Percentiles rank a stretch among this genome's conserved stretches.
These are phyloP conservation scores for Xiphorhynchus erythropygius DNA, from an alignment of 2,797 vertebrate genomes.

Conservation along the genomic window DNA sequence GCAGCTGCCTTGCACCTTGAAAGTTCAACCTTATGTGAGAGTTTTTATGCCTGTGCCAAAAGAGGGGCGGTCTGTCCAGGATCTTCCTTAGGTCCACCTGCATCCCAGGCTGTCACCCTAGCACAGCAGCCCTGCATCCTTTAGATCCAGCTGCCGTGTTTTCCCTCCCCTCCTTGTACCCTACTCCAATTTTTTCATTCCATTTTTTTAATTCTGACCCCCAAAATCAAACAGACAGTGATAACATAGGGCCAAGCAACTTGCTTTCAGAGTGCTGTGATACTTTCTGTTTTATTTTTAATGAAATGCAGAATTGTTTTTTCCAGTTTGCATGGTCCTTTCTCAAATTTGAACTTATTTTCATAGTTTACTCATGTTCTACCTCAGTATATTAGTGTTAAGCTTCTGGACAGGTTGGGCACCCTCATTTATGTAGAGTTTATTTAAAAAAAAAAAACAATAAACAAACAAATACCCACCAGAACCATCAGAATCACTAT, in stretches of 20 bases:
- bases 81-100: not conserved
- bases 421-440: not conserved
- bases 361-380: rapidly evolving
- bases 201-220: not conserved
- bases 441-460: not conserved
- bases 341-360: not conserved
- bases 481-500: not conserved
- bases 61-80: not conserved
- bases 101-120: not conserved
- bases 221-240: not conserved
- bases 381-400: not conserved
- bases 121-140: not conserved
- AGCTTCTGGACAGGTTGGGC: not conserved
- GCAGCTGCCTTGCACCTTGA: not conserved
- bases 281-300: not conserved
- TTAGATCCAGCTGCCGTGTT: not conserved
- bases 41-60: not conserved
- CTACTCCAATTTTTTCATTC: not conserved
- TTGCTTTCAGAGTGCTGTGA: not conserved
- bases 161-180: not conserved
- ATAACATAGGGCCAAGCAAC: rapidly evolving
- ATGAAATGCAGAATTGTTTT: not conserved
- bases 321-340: not conserved
- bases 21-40: not conserved
- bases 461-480: not conserved